Base-by-base conservation (phyloP, 2,113 vertebrate species). In the Danio rerio region DNA sequence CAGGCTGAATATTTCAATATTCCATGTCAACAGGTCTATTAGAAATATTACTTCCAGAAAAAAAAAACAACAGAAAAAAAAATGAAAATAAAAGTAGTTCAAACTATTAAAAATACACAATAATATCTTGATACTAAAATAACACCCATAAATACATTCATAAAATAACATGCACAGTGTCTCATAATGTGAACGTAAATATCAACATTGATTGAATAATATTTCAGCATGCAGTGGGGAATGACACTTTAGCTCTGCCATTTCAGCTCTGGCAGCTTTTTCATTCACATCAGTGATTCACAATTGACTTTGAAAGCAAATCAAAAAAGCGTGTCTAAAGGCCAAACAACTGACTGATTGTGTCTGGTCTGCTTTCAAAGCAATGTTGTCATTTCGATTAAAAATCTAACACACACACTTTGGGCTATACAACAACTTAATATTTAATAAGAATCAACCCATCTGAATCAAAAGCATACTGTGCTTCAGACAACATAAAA, bases 391-490 rank as follows among this genome's bases (percentile, higher is more conserved):
- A 31, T 61, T n/a, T n/a, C n/a, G n/a, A n/a, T n/a, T 80, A 8
- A 74, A 74, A 70, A 74, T 61, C 70, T 45, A 59, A 77, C 55
- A 18, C 18, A 45, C 9, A 13, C 7, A 47, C 8, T 16, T 31
- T 63, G 42, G 15, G 66, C 31, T 9, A 56, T 9, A 65, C 31
- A 31, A 72, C 21, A 78, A 9, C 16, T 73, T 45, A 78, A 79
- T 81, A 40, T 81, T 85, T 78, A 68, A 78, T 79, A 56, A 16
- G 47, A 49, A 65, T 16, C 63, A 78, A 66, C 53, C 45, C 78
- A 71, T 81, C 56, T 55, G 18, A 73, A 66, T 66, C 75, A 63
- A 71, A 53, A 21, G 31, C 9, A 68, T 47, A 68, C 65, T 68
- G 42, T 65, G 12, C 21, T 43, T 40, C 15, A 7, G 31, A 43